Evolutionary conservation across 2,888 invertebrate species (phyloP).

Genomic region (Meteorus colon): DNA sequence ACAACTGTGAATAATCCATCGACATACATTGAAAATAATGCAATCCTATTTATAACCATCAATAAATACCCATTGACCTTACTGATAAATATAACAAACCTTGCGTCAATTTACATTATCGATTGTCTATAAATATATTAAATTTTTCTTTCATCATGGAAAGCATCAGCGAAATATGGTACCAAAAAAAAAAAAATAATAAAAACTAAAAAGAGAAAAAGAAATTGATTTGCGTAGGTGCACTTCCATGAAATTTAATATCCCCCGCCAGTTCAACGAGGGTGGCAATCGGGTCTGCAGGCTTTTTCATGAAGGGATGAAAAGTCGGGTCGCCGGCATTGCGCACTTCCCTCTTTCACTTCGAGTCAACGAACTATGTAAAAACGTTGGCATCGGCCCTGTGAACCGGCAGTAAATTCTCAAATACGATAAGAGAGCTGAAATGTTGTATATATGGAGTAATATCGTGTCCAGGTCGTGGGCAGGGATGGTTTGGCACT

Average conservation of each 20-base stretch:
- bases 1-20: constrained; percentile 8
- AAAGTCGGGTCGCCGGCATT: constrained; percentile 35
- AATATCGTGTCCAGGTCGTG: constrained; percentile 23
- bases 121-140: constrained; percentile 6
- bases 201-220: constrained; percentile 7
- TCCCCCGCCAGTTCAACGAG: constrained; percentile 14
- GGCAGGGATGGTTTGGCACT: constrained; percentile 43
- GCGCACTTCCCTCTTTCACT: constrained; percentile 39
- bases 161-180: neutral
- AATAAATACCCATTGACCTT: neutral
- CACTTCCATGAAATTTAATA: constrained; percentile 44
- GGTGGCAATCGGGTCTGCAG: constrained; percentile 36
- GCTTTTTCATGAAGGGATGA: constrained; percentile 24
- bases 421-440: constrained; percentile 50
- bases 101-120: neutral
- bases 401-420: constrained; percentile 56
- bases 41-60: constrained; percentile 7
- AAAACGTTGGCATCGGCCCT: constrained; percentile 62
- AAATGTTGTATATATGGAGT: constrained; percentile 39
- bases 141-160: neutral
- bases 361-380: constrained; percentile 61
- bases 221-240: constrained; percentile 26
- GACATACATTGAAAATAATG: constrained; percentile 28
- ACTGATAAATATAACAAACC: neutral
- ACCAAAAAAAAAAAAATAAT: neutral